Conservation (phyloP, 2,888 invertebrate genomes). For the Frankliniella intonsa region DNA sequence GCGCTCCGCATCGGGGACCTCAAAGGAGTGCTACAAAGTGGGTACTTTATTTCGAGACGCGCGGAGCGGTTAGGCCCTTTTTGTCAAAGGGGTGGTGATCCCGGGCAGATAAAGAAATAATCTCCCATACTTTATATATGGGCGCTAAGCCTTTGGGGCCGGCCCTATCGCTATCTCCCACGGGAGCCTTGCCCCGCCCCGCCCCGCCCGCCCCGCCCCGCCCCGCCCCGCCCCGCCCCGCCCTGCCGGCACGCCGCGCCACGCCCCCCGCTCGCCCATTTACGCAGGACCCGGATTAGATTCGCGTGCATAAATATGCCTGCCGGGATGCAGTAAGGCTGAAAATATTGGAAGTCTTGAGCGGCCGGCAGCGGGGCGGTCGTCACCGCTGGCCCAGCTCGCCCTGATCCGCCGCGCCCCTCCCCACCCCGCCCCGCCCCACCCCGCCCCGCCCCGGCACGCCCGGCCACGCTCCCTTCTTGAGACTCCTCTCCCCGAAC, state of each 20-base stretch:
- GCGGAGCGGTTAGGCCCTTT: not conserved
- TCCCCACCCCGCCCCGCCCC: not conserved
- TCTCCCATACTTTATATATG: slow-evolving; percentile 1
- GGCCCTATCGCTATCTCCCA: not conserved
- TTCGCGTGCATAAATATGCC: too few species aligned
- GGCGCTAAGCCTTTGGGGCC: not conserved
- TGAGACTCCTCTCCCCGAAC: too few species aligned
- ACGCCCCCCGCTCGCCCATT: not conserved
- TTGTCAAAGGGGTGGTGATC: not conserved
- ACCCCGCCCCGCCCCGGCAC: not conserved
- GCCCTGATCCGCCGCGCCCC: not conserved
- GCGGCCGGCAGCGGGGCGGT: not conserved
- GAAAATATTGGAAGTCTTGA: too few species aligned
- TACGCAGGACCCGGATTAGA: too few species aligned
- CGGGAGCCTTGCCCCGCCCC: not conserved
- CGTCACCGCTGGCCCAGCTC: not conserved
- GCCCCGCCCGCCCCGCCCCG: not conserved
- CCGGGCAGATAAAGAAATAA: not conserved
- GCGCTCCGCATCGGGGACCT: not conserved
- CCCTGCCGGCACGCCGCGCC: not conserved
- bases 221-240: not conserved
- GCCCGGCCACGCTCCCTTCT: too few species aligned
- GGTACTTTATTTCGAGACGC: not conserved
- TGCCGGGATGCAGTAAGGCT: too few species aligned
- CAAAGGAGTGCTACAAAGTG: not conserved